Evolutionary conservation across 1,140 invertebrate species (phyloP).

Genomic region (Hyles vespertilio): DNA sequence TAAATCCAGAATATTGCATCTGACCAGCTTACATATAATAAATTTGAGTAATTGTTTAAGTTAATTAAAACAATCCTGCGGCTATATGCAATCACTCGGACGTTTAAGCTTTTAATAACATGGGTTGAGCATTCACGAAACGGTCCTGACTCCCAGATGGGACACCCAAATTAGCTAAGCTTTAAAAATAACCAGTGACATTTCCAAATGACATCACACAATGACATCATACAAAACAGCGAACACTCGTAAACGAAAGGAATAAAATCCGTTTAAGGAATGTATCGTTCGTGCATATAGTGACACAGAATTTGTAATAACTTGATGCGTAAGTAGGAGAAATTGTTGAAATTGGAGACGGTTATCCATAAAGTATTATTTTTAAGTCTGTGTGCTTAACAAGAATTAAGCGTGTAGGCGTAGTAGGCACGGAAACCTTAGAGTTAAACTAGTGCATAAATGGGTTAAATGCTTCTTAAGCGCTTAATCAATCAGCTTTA

Average conservation of each 20-base stretch:
- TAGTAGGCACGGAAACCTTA: slow-evolving; percentile 35
- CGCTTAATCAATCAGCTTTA: slow-evolving; percentile 9
- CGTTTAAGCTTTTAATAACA: too few relatives aligned
- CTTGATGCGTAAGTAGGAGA: background rate
- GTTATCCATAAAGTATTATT: too few relatives aligned
- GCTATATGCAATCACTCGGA: too few relatives aligned
- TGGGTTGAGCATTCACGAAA: too few relatives aligned
- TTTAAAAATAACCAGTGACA: slow-evolving; percentile 21
- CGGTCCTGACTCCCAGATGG: background rate
- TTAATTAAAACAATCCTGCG: too few relatives aligned
- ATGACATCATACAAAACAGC: slow-evolving; percentile 2
- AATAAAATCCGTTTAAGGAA: slow-evolving; percentile 2
- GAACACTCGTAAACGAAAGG: background rate
- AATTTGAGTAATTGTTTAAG: too few relatives aligned
- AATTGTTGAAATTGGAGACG: too few relatives aligned
- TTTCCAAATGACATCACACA: slow-evolving; percentile 7
- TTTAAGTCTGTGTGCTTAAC: slow-evolving; percentile 18
- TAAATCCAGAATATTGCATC: too few relatives aligned
- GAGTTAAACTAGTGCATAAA: slow-evolving; percentile 36
- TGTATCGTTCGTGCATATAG: too few relatives aligned
- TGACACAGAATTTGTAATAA: background rate
- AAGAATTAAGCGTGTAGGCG: slow-evolving; percentile 28
- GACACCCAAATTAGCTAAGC: slow-evolving; percentile 2
- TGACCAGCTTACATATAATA: too few relatives aligned
- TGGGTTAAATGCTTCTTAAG: slow-evolving; percentile 38